A percentile compares a stretch with the other conserved stretches of the same genome.
Conservation (phyloP, 2,888 invertebrate genomes). For the Eulithis prunata region DNA sequence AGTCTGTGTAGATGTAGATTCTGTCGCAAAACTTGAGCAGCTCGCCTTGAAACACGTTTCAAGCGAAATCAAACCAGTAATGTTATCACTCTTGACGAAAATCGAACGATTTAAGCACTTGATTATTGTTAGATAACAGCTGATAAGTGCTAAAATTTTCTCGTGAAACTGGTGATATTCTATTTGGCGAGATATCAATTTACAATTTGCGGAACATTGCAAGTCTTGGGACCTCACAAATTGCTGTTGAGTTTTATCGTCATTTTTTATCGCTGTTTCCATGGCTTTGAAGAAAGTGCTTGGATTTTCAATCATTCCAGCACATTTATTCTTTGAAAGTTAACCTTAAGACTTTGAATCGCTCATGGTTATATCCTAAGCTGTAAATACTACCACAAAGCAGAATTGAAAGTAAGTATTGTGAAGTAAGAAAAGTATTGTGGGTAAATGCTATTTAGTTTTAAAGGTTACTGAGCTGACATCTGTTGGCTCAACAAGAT, state of each 20-base stretch:
- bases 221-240: slow-evolving; percentile 31
- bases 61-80: slow-evolving; percentile 21
- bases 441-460: slow-evolving; percentile 3
- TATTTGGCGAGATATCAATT: slow-evolving; percentile 28
- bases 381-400: neutral
- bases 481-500: slow-evolving; percentile 26
- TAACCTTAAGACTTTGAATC: slow-evolving; percentile 8
- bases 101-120: slow-evolving; percentile 20
- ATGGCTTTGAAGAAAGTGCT: slow-evolving; percentile 22
- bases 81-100: slow-evolving; percentile 21
- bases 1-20: slow-evolving; percentile 11
- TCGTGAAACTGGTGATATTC: slow-evolving; percentile 12
- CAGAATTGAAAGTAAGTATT: no score
- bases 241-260: slow-evolving; percentile 32
- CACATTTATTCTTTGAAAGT: slow-evolving; percentile 17
- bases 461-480: slow-evolving; percentile 15
- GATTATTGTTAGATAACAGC: slow-evolving; percentile 26
- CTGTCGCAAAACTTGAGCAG: slow-evolving; percentile 29
- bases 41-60: slow-evolving; percentile 31
- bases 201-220: slow-evolving; percentile 30
- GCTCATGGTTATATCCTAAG: neutral
- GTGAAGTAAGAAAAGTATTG: no score
- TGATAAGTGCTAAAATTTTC: slow-evolving; percentile 19
- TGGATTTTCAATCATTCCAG: slow-evolving; percentile 19
- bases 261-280: slow-evolving; percentile 23